Evolutionary conservation across 2,113 vertebrate genomes (phyloP), one percentile per base, ranked within the genome.

Genomic region (Rhynchomys soricoides): DNA sequence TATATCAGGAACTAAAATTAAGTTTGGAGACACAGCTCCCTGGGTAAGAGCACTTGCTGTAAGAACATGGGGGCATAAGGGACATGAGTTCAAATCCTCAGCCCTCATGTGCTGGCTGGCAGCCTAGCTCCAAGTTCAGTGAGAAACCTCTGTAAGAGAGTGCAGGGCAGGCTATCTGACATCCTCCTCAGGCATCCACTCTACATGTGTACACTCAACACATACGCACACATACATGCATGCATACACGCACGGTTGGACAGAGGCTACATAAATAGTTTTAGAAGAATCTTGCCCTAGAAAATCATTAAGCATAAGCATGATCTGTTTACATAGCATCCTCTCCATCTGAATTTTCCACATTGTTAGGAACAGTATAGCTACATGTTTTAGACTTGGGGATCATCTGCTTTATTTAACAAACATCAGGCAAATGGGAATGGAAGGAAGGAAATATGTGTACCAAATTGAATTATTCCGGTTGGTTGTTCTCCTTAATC

Each of bases 291-390:
- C 2, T 94, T 93, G 66, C 10, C 83, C 24, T 43, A 15, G 31
- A 43, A 97, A 95, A 93, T 59, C 71, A 94, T 91, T 95, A 86
- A 94, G n/a, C 40, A 82, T 89, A 78, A 78, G 48, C 57, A 91
- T 85, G 66, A 34, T 40, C 90, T 34, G 43, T 8, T 95, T 85
- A 7, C 57, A 87, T 1, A 71, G 64, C 3, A 13, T 96, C 64
- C n/a, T 48, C 66, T 77, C 6, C 62, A 78, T 91, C 43, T 78
- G 59, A 57, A 68, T 59, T 89, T 73, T 86, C 91, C 37, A 43
- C 24, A 70, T 19, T 74, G 12, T 94, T 40, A 87, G 62, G 82
- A 91, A 12, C 7, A 78, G 62, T 55, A 26, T 82, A 37, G 48
- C 17, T 8, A n/a, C 12, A 52, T 62, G 16, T 50, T 89, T 88